phyloP scores from a whole-genome alignment of 1,140 invertebrate genomes.

The Ruditapes philippinarum region DNA sequence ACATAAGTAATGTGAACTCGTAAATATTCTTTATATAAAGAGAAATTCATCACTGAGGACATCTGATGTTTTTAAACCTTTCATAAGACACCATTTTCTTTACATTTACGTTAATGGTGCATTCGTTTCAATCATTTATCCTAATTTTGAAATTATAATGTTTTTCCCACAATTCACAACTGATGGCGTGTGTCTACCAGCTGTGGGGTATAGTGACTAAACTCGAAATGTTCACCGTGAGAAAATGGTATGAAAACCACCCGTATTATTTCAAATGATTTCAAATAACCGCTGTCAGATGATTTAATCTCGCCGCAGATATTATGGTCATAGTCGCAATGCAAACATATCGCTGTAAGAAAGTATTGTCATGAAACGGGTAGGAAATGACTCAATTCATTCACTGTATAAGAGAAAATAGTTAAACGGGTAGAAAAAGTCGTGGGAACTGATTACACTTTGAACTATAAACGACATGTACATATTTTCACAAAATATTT shows the following conservation, averaged over 20 bases:
- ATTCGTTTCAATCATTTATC: background rate
- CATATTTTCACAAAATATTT: background rate
- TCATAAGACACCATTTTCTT: too few relatives aligned
- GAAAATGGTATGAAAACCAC: conserved; percentile 25
- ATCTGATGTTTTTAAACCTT: too few relatives aligned
- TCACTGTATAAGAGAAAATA: background rate
- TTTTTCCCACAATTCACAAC: conserved; percentile 29
- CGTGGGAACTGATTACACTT: conserved; percentile 16
- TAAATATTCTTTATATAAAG: too few relatives aligned
- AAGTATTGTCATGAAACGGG: background rate
- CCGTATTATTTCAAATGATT: conserved; percentile 48
- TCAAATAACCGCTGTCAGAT: conserved; percentile 24
- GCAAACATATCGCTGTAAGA: conserved; percentile 9
- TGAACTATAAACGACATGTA: conserved; percentile 5
- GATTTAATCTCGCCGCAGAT: conserved; percentile 20
- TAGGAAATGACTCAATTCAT: conserved; percentile 7
- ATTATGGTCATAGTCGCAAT: background rate
- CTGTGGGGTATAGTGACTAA: conserved; percentile 29
- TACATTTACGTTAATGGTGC: too few relatives aligned
- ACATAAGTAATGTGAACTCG: too few relatives aligned
- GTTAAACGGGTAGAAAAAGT: background rate
- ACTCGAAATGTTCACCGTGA: conserved; percentile 25
- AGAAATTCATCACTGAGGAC: too few relatives aligned
- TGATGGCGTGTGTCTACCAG: background rate
- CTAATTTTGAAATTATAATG: background rate